Conservation (phyloP, 2,113 vertebrate species). For the Theropithecus gelada region DNA sequence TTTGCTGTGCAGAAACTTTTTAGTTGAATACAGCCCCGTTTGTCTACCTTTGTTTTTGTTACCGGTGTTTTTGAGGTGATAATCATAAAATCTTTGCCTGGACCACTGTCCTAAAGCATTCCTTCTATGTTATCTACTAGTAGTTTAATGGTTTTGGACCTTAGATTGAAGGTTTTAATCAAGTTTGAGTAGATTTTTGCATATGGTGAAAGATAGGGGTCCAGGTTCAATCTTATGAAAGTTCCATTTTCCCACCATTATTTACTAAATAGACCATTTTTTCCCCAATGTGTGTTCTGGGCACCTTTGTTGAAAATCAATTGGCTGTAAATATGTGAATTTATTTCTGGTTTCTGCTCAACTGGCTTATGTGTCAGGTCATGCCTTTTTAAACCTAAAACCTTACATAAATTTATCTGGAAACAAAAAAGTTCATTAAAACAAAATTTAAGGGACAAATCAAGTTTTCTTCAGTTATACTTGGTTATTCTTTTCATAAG, state of each 20-base stretch:
- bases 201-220: neutral
- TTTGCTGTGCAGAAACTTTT: neutral
- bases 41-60: neutral
- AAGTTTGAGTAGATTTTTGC: neutral
- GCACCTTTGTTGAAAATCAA: neutral
- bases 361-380: too few relatives aligned
- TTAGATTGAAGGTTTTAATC: neutral
- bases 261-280: neutral
- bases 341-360: neutral
- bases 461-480: neutral
- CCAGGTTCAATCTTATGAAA: neutral
- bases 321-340: neutral
- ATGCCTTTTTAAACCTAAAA: too few relatives aligned
- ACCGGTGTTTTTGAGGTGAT: neutral
- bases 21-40: neutral
- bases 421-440: neutral
- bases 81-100: neutral
- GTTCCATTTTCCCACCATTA: neutral
- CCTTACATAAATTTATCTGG: neutral
- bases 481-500: neutral
- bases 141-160: neutral
- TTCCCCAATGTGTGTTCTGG: neutral
- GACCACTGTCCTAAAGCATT: neutral
- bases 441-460: neutral
- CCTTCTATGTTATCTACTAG: neutral